These are phyloP conservation scores for Tyrophagus putrescentiae DNA, from an alignment of 1,140 invertebrate genomes.

Conservation along the genomic window DNA sequence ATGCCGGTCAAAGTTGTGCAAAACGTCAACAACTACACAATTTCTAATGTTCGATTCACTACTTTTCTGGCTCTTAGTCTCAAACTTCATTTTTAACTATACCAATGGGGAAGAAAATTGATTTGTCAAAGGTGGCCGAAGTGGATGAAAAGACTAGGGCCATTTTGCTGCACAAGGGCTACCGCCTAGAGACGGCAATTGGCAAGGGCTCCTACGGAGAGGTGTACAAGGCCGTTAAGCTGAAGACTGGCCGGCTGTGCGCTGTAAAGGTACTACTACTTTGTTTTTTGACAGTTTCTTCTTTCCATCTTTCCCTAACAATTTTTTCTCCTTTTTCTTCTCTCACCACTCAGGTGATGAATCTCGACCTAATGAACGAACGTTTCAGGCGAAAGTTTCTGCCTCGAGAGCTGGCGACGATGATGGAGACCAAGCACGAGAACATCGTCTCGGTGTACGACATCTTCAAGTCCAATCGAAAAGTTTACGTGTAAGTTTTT, in stretches of 20 bases:
- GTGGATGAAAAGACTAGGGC: conserved; percentile 21
- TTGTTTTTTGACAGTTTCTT: too few species aligned
- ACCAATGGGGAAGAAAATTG: too few species aligned
- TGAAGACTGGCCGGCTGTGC: neutral
- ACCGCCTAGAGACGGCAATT: conserved; percentile 15
- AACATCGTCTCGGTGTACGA: conserved; percentile 17
- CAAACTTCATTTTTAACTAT: too few species aligned
- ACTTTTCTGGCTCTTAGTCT: too few species aligned
- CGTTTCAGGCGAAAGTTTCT: conserved; percentile 20
- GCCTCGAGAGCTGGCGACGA: conserved; percentile 17
- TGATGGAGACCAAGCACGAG: conserved; percentile 19
- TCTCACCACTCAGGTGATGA: conserved; percentile 13
- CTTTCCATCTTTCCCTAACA: too few species aligned
- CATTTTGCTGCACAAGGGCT: conserved; percentile 22
- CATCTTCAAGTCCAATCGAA: conserved; percentile 16
- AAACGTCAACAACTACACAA: too few species aligned
- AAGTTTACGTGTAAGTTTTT: conserved; percentile 16
- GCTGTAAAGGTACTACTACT: conserved; percentile 22
- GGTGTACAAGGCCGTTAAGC: conserved; percentile 18
- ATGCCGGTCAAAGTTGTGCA: too few species aligned
- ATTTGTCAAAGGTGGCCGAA: neutral
- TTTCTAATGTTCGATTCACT: too few species aligned
- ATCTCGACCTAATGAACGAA: conserved; percentile 3
- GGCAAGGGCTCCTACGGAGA: conserved; percentile 21
- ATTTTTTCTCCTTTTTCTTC: too few species aligned